These are phyloP conservation scores for Anthophora plumipes DNA, from an alignment of 2,888 invertebrate genomes.

Conservation along the genomic window DNA sequence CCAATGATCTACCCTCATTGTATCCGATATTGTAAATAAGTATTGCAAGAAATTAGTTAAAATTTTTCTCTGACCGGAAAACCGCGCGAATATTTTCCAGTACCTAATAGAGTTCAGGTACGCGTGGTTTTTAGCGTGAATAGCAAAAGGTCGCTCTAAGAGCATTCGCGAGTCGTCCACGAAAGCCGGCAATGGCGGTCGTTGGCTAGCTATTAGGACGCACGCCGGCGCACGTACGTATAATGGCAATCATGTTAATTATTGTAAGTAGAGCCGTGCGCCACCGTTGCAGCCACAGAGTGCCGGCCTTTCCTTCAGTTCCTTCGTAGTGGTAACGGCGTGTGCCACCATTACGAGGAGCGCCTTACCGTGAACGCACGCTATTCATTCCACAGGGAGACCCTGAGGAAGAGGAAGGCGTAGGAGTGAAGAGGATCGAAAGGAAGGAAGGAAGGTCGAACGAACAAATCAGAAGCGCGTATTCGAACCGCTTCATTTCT, in stretches of 20 bases:
- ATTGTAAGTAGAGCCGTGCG: slow-evolving; percentile 81
- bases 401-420: slow-evolving; percentile 39
- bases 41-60: too few relatives aligned
- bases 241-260: slow-evolving; percentile 84
- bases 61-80: too few relatives aligned
- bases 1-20: too few relatives aligned
- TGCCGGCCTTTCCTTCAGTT: slow-evolving; percentile 53
- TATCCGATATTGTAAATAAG: too few relatives aligned
- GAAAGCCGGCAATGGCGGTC: slow-evolving; percentile 68
- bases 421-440: slow-evolving; percentile 58
- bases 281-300: slow-evolving; percentile 59
- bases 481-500: slow-evolving; percentile 64
- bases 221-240: slow-evolving; percentile 76
- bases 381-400: slow-evolving; percentile 77
- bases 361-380: slow-evolving; percentile 83
- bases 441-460: slow-evolving; percentile 75
- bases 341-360: slow-evolving; percentile 82
- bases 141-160: slow-evolving; percentile 5
- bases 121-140: too few relatives aligned
- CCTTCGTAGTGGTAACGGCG: slow-evolving; percentile 79
- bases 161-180: slow-evolving; percentile 11
- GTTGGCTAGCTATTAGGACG: slow-evolving; percentile 74
- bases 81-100: too few relatives aligned
- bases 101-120: too few relatives aligned
- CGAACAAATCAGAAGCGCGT: slow-evolving; percentile 74